Evolutionary conservation across 2,888 invertebrate species (phyloP).

Genomic region (Clepsis dumicolana): DNA sequence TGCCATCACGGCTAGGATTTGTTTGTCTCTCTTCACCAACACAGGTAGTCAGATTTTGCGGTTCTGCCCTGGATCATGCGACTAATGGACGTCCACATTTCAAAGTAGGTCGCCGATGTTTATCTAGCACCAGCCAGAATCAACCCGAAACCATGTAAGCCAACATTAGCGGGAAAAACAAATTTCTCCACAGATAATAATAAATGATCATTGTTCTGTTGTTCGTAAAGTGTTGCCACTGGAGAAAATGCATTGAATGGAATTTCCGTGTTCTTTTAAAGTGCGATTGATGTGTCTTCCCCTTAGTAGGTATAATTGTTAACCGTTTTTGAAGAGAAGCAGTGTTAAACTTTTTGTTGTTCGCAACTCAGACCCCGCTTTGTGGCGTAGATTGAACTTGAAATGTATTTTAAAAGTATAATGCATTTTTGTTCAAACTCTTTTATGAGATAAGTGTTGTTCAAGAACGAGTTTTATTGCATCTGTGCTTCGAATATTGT

Average conservation of each 20-base stretch:
- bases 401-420: conserved; percentile 3
- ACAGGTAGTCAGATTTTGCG: background rate
- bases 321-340: conserved; percentile 7
- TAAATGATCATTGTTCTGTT: background rate
- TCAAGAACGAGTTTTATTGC: background rate
- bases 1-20: background rate
- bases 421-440: background rate
- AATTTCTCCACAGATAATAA: background rate
- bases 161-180: conserved; percentile 14
- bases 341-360: background rate
- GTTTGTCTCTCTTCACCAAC: background rate
- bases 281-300: conserved; percentile 7
- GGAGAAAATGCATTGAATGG: conserved; percentile 20
- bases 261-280: conserved; percentile 25
- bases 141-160: conserved; percentile 1
- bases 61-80: background rate
- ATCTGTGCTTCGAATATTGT: background rate
- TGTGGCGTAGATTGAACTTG: background rate
- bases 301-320: background rate
- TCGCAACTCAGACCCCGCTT: background rate
- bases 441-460: background rate
- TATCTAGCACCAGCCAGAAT: conserved; percentile 9
- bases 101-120: conserved; percentile 24
- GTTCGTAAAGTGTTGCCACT: background rate
- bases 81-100: conserved; percentile 4